Evolutionary conservation across 2,113 vertebrate genomes (phyloP).

Genomic region (Hiodon tergisus): DNA sequence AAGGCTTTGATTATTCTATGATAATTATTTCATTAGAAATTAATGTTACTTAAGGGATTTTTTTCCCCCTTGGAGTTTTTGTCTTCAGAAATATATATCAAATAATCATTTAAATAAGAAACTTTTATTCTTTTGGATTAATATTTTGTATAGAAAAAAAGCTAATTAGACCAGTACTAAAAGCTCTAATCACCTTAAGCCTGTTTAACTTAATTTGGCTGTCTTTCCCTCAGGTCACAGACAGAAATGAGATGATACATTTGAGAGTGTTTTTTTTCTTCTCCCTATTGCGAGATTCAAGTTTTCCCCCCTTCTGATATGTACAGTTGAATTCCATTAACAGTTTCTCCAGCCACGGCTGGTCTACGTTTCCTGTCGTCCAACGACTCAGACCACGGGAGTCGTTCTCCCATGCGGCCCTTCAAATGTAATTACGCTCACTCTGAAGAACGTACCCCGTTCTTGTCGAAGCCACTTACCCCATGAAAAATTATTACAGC

Average conservation of each 20-base stretch:
- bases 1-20: constrained; percentile 36
- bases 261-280: constrained; percentile 25
- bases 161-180: constrained; percentile 43
- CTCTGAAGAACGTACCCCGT: constrained; percentile 50
- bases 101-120: constrained; percentile 35
- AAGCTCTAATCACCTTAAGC: constrained; percentile 46
- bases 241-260: constrained; percentile 42
- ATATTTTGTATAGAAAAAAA: constrained; percentile 32
- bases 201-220: constrained; percentile 47
- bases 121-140: constrained; percentile 25
- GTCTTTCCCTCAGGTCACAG: constrained; percentile 36
- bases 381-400: constrained; percentile 49
- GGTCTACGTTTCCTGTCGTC: constrained; percentile 54
- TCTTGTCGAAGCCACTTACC: constrained; percentile 56
- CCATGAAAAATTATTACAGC: constrained; percentile 1
- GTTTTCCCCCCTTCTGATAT: constrained; percentile 24
- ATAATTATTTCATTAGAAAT: constrained; percentile 48
- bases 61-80: constrained; percentile 22
- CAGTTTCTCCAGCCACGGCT: constrained; percentile 42
- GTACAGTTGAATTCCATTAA: constrained; percentile 56
- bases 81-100: constrained; percentile 33
- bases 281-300: constrained; percentile 10
- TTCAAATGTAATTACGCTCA: constrained; percentile 62
- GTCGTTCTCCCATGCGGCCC: constrained; percentile 53
- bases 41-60: constrained; percentile 35